Percentiles rank a stretch among this genome's conserved stretches.
Conservation (phyloP, 2,797 vertebrate genomes). For the Salarias fasciatus region DNA sequence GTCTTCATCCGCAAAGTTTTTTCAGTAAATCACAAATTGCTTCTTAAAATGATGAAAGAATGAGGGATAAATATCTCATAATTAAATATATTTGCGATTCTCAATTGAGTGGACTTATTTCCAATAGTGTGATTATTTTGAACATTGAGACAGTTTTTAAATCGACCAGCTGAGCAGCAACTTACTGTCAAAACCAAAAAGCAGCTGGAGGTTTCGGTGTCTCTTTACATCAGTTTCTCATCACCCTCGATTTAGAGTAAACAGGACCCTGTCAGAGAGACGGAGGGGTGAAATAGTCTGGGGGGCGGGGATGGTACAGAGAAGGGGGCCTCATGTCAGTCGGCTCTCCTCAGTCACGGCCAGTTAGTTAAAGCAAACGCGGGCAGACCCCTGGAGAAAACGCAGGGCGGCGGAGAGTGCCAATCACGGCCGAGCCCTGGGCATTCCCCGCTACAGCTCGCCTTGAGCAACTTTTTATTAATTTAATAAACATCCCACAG, state of each 20-base stretch:
- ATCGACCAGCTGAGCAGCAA: conserved; percentile 18
- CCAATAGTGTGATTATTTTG: conserved; percentile 3
- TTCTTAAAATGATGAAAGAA: too few relatives aligned
- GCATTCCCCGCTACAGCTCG: conserved; percentile 71
- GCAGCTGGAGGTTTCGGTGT: conserved; percentile 27
- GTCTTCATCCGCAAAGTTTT: too few relatives aligned
- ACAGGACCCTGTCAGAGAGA: conserved; percentile 29
- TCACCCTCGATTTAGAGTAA: conserved; percentile 31
- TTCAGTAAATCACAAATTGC: too few relatives aligned
- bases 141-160: conserved; percentile 31
- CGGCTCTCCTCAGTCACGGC: conserved; percentile 78
- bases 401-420: conserved; percentile 68
- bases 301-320: conserved; percentile 14
- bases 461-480: conserved; percentile 85
- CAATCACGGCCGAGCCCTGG: conserved; percentile 81
- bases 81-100: too few relatives aligned
- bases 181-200: conserved; percentile 33
- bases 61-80: too few relatives aligned
- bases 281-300: conserved; percentile 27
- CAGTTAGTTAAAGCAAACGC: conserved; percentile 85
- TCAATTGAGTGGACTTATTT: conserved; percentile 6
- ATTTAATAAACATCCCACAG: conserved; percentile 86
- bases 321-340: conserved; percentile 72
- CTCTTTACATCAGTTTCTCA: conserved; percentile 17
- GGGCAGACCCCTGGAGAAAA: conserved; percentile 69